Evolutionary conservation across 53 echinoderm and acorn worm genomes (phyloP).

Genomic region (Glandiceps talaboti): DNA sequence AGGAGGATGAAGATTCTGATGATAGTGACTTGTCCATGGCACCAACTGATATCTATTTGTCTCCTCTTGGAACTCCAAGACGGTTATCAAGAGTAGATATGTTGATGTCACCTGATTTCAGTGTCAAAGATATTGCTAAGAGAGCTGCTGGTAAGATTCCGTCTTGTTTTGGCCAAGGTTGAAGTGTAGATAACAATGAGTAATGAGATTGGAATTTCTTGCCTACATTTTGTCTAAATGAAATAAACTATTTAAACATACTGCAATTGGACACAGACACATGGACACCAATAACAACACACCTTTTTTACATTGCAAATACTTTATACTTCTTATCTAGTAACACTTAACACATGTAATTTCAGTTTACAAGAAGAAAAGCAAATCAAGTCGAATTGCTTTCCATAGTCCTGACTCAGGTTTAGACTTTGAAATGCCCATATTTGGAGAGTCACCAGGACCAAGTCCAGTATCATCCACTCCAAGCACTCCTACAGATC

Average conservation of each 20-base stretch:
- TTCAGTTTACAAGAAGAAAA: slow-evolving; percentile 11
- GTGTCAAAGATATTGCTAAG: not conserved
- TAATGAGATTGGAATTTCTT: too few relatives aligned
- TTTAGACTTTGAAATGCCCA: slow-evolving; percentile 64
- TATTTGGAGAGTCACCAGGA: slow-evolving; percentile 77
- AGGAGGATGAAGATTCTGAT: slow-evolving; percentile 49
- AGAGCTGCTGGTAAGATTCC: not conserved
- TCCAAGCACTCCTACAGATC: slow-evolving; percentile 59
- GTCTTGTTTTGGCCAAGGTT: too few relatives aligned
- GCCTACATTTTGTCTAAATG: too few relatives aligned
- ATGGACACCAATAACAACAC: too few relatives aligned
- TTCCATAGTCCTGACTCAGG: slow-evolving; percentile 1
- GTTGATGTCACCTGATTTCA: not conserved
- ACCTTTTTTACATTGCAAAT: too few relatives aligned
- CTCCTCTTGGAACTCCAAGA: slow-evolving; percentile 57
- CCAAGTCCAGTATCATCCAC: slow-evolving; percentile 79
- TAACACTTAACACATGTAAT: too few relatives aligned
- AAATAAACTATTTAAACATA: too few relatives aligned
- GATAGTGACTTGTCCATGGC: slow-evolving; percentile 77
- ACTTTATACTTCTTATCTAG: too few relatives aligned
- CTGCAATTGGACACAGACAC: too few relatives aligned
- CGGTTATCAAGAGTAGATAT: slow-evolving; percentile 19
- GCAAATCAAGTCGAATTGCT: slow-evolving; percentile 11
- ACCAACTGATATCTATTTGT: slow-evolving; percentile 62
- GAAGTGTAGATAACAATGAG: too few relatives aligned